Conservation (phyloP, 2,888 invertebrate species). For the Blera fallax region DNA sequence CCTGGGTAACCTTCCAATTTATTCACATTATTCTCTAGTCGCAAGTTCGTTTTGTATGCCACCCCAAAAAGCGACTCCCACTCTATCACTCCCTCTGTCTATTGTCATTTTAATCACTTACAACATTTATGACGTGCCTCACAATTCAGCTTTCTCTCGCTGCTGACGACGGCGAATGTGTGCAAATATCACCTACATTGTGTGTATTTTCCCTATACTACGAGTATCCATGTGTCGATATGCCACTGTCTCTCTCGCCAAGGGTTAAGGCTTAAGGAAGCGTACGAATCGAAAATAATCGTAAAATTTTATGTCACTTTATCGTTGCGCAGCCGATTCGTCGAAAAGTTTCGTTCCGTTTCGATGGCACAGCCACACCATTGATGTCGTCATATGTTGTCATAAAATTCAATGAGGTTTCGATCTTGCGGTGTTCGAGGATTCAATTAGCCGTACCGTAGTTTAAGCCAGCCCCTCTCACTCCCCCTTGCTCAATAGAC, state of each 20-base stretch:
- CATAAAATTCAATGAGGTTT: conserved; percentile 67
- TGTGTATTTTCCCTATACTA: no score
- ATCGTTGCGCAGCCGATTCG: conserved; percentile 68
- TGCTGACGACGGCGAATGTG: conserved; percentile 29
- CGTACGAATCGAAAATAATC: conserved; percentile 67
- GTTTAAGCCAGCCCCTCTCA: conserved; percentile 1
- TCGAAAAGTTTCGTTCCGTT: conserved; percentile 56
- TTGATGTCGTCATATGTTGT: conserved; percentile 55
- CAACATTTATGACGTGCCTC: conserved; percentile 69
- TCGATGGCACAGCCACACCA: conserved; percentile 38
- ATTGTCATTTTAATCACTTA: conserved; percentile 70
- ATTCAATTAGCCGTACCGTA: conserved; percentile 68
- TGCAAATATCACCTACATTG: conserved; percentile 52
- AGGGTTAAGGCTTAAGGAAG: conserved; percentile 47
- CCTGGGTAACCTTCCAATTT: conserved; percentile 39
- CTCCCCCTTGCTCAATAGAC: not conserved
- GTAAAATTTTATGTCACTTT: conserved; percentile 70
- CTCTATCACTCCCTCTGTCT: conserved; percentile 27
- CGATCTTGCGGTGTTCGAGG: conserved; percentile 70
- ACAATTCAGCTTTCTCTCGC: conserved; percentile 32
- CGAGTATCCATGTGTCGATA: not conserved
- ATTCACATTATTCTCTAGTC: conserved; percentile 20
- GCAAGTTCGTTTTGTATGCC: not conserved
- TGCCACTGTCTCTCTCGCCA: not conserved
- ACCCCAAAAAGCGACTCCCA: not conserved